Percentiles rank a stretch among this genome's conserved stretches.
These are phyloP conservation scores for Crocodylus rhombifer DNA, from an alignment of 2,797 vertebrate species.

Conservation along the genomic window DNA sequence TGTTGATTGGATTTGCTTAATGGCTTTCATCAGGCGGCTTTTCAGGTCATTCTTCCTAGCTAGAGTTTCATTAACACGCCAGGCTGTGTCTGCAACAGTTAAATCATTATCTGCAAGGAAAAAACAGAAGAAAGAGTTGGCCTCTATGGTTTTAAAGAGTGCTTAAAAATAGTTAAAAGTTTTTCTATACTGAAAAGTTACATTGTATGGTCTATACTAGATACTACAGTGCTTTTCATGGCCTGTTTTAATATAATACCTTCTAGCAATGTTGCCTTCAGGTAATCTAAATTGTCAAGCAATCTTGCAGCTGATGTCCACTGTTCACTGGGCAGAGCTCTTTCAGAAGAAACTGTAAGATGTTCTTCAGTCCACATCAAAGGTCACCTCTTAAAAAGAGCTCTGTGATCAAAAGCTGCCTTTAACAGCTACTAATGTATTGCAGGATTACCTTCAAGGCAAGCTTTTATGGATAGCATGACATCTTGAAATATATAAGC, in stretches of 20 bases:
- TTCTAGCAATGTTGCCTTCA: not conserved
- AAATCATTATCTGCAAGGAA: slow-evolving; percentile 76
- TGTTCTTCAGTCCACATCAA: not conserved
- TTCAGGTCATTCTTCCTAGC: slow-evolving; percentile 82
- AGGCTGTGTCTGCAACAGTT: slow-evolving; percentile 82
- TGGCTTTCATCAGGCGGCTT: slow-evolving; percentile 80
- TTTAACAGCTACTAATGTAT: not conserved
- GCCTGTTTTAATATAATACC: not conserved
- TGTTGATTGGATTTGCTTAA: slow-evolving; percentile 81
- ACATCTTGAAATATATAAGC: not conserved
- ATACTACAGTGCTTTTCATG: not conserved
- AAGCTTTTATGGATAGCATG: not conserved
- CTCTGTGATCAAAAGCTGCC: not conserved
- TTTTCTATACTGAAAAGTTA: not conserved
- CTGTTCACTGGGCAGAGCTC: not conserved
- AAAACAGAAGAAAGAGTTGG: slow-evolving; percentile 31
- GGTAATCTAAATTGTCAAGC: not conserved
- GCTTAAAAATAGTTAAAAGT: not conserved
- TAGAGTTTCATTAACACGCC: slow-evolving; percentile 86
- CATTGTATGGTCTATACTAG: not conserved
- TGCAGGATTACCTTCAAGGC: not conserved
- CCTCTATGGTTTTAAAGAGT: not conserved
- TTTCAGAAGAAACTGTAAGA: not conserved
- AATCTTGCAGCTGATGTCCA: not conserved
- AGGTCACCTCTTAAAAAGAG: not conserved